Percentiles rank a stretch among this genome's conserved stretches.
Conservation (phyloP, 1,140 invertebrate species). For the Drosophila pruinosa region DNA sequence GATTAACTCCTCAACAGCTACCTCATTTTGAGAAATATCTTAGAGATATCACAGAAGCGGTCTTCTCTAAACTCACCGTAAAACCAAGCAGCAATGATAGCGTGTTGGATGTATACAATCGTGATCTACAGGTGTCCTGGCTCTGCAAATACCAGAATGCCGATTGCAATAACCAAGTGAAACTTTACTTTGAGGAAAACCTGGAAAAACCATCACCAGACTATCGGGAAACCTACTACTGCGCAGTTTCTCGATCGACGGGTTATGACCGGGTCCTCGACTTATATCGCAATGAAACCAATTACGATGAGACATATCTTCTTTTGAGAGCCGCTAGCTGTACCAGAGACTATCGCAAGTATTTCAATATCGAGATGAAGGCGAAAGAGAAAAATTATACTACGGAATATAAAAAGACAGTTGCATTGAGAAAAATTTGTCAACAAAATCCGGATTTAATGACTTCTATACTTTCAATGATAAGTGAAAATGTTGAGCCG, state of each 20-base stretch:
- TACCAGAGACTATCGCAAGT: neutral
- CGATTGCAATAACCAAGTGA: constrained; percentile 80
- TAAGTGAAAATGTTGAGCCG: neutral
- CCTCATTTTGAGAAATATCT: constrained; percentile 53
- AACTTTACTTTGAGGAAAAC: constrained; percentile 5
- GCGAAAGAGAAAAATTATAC: too few relatives aligned
- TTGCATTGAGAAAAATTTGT: neutral
- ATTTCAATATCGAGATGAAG: neutral
- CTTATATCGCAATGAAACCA: neutral
- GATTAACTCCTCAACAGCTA: constrained; percentile 41
- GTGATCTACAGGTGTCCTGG: constrained; percentile 82
- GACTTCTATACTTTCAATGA: neutral
- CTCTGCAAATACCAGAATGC: constrained; percentile 83
- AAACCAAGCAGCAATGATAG: constrained; percentile 25
- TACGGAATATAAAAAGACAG: neutral
- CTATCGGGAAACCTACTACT: neutral
- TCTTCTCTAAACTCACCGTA: constrained; percentile 53
- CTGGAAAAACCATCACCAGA: constrained; percentile 39
- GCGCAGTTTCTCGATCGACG: neutral
- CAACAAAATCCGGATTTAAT: neutral
- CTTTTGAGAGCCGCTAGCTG: neutral
- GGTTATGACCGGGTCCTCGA: neutral
- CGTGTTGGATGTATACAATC: constrained; percentile 74
- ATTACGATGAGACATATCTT: neutral
- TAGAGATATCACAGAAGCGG: constrained; percentile 19